These are phyloP conservation scores for Guaruba guarouba DNA, from an alignment of 2,113 vertebrate species.

Conservation along the genomic window DNA sequence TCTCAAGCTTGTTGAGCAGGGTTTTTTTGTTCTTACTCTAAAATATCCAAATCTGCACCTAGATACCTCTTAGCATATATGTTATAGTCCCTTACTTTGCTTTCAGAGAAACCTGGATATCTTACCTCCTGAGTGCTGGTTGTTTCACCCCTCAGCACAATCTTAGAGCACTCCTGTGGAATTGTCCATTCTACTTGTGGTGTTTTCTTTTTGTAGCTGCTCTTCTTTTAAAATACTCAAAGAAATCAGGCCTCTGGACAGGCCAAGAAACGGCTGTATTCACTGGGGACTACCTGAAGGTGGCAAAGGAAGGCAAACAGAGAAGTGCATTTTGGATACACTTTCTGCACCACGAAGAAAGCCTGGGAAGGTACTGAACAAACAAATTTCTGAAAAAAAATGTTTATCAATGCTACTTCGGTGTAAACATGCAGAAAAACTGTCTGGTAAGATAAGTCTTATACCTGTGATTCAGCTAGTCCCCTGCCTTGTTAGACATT, in stretches of 20 bases:
- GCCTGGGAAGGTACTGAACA: constrained; percentile 80
- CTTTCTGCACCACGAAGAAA: constrained; percentile 92
- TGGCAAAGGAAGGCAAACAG: constrained; percentile 83
- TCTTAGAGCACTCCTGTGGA: not conserved
- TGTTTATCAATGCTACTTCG: not conserved
- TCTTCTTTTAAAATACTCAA: constrained; percentile 91
- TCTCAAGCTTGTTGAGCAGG: not conserved
- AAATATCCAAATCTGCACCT: not conserved
- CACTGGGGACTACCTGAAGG: constrained; percentile 77
- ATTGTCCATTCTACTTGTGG: not conserved
- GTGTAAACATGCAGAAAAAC: not conserved
- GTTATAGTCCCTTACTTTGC: not conserved
- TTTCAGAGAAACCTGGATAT: not conserved
- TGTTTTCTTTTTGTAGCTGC: constrained; percentile 74
- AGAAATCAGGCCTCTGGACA: constrained; percentile 85
- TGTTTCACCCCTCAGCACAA: not conserved
- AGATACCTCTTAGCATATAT: not conserved
- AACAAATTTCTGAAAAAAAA: not conserved
- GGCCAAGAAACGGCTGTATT: constrained; percentile 84
- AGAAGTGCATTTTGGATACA: constrained; percentile 87
- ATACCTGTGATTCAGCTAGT: not conserved
- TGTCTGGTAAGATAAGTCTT: not conserved
- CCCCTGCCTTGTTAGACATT: not conserved
- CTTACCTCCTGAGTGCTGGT: not conserved
- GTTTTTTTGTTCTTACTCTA: not conserved